These are phyloP conservation scores for Cerceris ruficornis DNA, from an alignment of 2,888 invertebrate genomes.

Conservation along the genomic window DNA sequence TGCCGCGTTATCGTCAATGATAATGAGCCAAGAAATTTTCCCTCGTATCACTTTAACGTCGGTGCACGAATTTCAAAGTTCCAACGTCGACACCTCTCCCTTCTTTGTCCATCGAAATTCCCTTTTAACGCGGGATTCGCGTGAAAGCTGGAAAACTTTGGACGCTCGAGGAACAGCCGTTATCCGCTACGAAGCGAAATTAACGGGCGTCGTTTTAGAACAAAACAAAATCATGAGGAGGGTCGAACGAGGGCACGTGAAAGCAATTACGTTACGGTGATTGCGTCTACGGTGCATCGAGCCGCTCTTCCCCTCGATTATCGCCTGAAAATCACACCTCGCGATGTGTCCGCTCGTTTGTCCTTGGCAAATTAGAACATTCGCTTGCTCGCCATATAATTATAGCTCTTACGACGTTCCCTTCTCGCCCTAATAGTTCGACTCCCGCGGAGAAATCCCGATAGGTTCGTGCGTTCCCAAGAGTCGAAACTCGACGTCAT, in stretches of 20 bases:
- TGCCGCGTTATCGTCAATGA: neutral
- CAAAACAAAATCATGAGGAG: conserved; percentile 34
- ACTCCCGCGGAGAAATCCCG: conserved; percentile 30
- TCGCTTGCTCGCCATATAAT: conserved; percentile 67
- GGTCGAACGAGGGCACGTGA: conserved; percentile 45
- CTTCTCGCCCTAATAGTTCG: conserved; percentile 61
- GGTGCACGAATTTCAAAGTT: too few species aligned
- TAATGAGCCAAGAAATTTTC: neutral
- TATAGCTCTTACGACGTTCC: conserved; percentile 58
- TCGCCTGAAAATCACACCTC: conserved; percentile 53
- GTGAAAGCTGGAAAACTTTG: too few species aligned
- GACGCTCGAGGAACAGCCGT: too few species aligned
- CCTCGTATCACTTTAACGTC: neutral
- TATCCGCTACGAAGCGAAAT: conserved; percentile 32
- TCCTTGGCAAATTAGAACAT: conserved; percentile 75
- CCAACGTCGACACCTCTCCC: too few species aligned
- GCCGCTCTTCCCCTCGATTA: conserved; percentile 54
- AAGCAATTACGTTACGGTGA: conserved; percentile 57
- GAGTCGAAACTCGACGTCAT: conserved; percentile 7
- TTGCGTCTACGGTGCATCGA: conserved; percentile 40
- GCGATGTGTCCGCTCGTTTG: conserved; percentile 47
- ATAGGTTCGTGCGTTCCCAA: conserved; percentile 48
- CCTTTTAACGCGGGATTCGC: too few species aligned
- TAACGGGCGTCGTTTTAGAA: conserved; percentile 30
- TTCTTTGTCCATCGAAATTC: too few species aligned